phyloP scores from a whole-genome alignment of 2,888 invertebrate species.

The Pollenia labialis region DNA sequence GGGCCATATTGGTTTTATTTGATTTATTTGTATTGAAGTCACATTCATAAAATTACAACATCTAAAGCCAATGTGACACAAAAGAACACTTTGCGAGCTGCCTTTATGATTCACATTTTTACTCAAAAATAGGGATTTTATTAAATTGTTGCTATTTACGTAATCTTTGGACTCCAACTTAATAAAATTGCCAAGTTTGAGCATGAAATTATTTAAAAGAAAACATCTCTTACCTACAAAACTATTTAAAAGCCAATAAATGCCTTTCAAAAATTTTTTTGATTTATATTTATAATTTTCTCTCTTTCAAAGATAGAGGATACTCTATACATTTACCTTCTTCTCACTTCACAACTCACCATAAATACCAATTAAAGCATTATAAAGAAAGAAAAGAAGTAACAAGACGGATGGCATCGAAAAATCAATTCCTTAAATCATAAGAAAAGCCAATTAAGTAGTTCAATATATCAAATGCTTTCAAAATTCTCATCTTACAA shows the following conservation, averaged over 20 bases:
- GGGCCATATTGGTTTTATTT: too few relatives aligned
- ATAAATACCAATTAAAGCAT: conserved; percentile 45
- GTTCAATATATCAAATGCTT: conserved; percentile 73
- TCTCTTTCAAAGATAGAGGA: not conserved
- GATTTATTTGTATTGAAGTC: too few relatives aligned
- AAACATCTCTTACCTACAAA: not conserved
- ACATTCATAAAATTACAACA: too few relatives aligned
- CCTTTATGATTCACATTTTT: too few relatives aligned
- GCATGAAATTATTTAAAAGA: not conserved
- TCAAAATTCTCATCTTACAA: conserved; percentile 70
- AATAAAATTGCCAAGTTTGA: too few relatives aligned
- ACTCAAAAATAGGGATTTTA: too few relatives aligned
- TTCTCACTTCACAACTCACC: not conserved
- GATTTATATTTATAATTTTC: not conserved
- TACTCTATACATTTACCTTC: not conserved
- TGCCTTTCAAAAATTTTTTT: not conserved
- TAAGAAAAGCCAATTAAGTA: conserved; percentile 73
- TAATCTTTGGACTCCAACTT: too few relatives aligned
- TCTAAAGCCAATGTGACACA: too few relatives aligned
- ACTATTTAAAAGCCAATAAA: not conserved
- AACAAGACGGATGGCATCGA: conserved; percentile 28
- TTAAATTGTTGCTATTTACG: too few relatives aligned
- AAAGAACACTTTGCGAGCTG: too few relatives aligned
- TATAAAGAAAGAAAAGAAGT: conserved; percentile 8
- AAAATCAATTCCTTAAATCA: conserved; percentile 72